These are phyloP conservation scores for Tachyglossus aculeatus DNA, from an alignment of 2,797 vertebrate species.

Conservation along the genomic window DNA sequence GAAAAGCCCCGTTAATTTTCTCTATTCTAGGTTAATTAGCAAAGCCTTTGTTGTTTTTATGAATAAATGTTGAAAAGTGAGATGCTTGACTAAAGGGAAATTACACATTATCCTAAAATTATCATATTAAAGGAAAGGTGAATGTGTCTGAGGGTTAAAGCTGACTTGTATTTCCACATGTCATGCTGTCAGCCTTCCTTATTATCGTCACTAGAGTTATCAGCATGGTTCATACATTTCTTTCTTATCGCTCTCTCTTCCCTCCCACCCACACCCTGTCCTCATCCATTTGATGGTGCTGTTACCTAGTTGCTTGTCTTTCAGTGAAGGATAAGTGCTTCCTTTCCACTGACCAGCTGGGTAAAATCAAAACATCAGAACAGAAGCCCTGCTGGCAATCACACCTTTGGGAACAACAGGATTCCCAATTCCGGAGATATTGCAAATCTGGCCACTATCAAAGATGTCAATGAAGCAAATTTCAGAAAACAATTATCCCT, in stretches of 20 bases:
- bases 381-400: conserved; percentile 27
- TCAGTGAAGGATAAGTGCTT: conserved; percentile 31
- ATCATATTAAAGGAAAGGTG: conserved; percentile 15
- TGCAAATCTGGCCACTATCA: conserved; percentile 19
- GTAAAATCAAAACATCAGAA: conserved; percentile 47
- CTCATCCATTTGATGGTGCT: conserved; percentile 51
- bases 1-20: conserved; percentile 18
- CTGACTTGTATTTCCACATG: conserved; percentile 40
- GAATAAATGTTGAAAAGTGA: conserved; percentile 6
- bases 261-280: conserved; percentile 11
- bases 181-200: conserved; percentile 44
- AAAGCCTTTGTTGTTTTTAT: conserved; percentile 32
- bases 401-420: conserved; percentile 32
- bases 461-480: background rate
- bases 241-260: conserved; percentile 55
- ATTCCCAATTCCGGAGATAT: conserved; percentile 11
- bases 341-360: conserved; percentile 42
- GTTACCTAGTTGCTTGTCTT: conserved; percentile 40
- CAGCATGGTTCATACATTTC: conserved; percentile 30
- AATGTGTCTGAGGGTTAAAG: background rate
- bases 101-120: conserved; percentile 12
- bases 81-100: conserved; percentile 23
- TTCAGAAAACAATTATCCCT: background rate
- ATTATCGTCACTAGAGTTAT: conserved; percentile 58
- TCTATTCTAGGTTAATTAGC: conserved; percentile 8